Conservation (phyloP, 2,113 vertebrate genomes). For the Sapajus apella region DNA sequence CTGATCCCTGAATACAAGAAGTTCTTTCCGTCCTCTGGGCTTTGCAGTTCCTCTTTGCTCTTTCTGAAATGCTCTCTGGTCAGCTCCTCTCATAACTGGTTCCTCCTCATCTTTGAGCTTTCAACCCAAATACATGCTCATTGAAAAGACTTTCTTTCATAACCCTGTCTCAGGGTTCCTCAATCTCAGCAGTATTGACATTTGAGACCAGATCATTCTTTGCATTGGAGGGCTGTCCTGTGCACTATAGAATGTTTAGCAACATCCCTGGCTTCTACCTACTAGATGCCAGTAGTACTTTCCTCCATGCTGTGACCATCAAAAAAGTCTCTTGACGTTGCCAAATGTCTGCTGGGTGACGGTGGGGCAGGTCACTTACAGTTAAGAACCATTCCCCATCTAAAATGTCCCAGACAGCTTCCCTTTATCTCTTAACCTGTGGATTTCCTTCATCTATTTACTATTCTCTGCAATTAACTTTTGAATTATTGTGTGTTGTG, state of each 20-base stretch:
- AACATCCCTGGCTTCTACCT: too few species aligned
- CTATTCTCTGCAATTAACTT: background rate
- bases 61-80: background rate
- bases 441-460: background rate
- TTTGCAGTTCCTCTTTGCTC: background rate
- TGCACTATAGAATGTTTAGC: fast-evolving
- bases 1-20: background rate
- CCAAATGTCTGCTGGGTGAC: background rate
- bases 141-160: background rate
- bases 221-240: background rate
- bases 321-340: background rate
- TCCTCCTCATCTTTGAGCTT: background rate
- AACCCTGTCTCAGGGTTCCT: background rate
- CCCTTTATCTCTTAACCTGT: background rate
- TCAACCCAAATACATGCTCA: background rate
- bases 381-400: background rate
- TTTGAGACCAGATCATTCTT: background rate
- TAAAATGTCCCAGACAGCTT: background rate
- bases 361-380: background rate
- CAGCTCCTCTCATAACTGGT: background rate
- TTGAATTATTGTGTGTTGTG: background rate
- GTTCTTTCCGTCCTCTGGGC: background rate
- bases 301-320: background rate
- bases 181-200: fast-evolving
- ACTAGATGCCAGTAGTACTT: background rate